A percentile compares a stretch with the other conserved stretches of the same genome.
Evolutionary conservation across 2,797 vertebrate species (phyloP).

Genomic region (Parauchenoglanis ngamensis): DNA sequence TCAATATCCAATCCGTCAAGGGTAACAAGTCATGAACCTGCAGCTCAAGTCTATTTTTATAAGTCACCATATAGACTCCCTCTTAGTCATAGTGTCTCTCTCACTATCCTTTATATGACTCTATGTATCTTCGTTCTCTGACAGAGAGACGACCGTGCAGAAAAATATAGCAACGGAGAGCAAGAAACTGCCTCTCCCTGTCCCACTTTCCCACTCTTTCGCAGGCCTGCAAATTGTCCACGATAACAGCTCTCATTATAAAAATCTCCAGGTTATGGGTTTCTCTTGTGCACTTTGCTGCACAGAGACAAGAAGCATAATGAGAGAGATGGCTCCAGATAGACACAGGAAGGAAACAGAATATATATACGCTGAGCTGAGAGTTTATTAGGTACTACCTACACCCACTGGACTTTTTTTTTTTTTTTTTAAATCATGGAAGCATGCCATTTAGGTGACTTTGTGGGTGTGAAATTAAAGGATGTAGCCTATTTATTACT

Average conservation of each 20-base stretch:
- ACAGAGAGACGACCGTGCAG: background rate
- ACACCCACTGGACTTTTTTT: background rate
- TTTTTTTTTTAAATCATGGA: background rate
- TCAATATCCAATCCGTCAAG: background rate
- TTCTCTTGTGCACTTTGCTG: background rate
- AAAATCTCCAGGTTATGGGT: background rate
- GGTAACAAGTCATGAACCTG: background rate
- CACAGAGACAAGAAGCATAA: background rate
- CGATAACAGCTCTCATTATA: conserved; percentile 11
- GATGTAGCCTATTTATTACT: background rate
- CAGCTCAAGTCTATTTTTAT: background rate
- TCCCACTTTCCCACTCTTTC: background rate
- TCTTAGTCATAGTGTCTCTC: background rate
- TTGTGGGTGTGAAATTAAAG: background rate
- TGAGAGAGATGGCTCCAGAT: background rate
- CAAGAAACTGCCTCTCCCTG: background rate
- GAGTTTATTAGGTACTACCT: conserved; percentile 8
- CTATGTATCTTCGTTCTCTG: background rate
- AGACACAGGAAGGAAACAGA: background rate
- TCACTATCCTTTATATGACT: background rate
- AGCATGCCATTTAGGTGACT: background rate
- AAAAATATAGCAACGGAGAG: background rate
- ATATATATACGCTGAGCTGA: background rate
- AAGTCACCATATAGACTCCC: background rate
- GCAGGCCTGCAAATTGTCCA: background rate